Base-by-base conservation (phyloP, 2,113 vertebrate genomes). In the Oriolus oriolus region DNA sequence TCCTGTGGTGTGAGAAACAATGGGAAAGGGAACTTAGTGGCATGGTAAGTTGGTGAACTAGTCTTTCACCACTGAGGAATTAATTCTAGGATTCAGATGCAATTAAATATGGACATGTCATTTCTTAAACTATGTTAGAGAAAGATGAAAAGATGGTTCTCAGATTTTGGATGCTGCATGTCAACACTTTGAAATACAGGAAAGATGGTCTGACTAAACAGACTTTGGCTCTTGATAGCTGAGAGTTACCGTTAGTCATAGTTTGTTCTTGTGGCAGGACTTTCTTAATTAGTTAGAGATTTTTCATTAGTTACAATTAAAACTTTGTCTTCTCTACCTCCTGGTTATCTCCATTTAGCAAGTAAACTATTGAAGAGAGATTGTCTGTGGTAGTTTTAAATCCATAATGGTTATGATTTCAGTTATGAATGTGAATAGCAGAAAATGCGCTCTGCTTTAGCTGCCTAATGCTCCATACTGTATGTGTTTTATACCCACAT, bases 1-100 rank as follows among this genome's bases (percentile, higher is more conserved):
- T 97, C 95, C 95, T 97, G 96, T 95, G 96, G 96, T 97, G 94
- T 97, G 95, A 97, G 96, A 97, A 97, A 96, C 95, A 96, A 94
- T 96, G 96, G 96, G 96, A 96, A 87, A 97, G 93, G 96, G 96
- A 97, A 93, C 95, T 97, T 97, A 95, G 95, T 97, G 94, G 95
- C 93, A 96, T 97, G 96, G 96, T 97, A 97, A 97, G 96, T 97
- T 91, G 78, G 94, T 96, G 94, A 94, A 73, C 49, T 79, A 73
- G 94, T 78, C 41, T 89, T 87, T 96, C 93, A 93, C 94, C 89
- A 84, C 26, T 71, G 87, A 84, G 65, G 50, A 74, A 78, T 75
- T 79, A 69, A 77, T 64, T 89, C 30, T 59, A 81, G 87, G 70
- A 75, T 84, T 89, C 56, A 49, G n/a, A 49, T 3, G 4, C 33